Conservation (phyloP, 92 coral and sea anemone species). For the Palythoa grandis region DNA sequence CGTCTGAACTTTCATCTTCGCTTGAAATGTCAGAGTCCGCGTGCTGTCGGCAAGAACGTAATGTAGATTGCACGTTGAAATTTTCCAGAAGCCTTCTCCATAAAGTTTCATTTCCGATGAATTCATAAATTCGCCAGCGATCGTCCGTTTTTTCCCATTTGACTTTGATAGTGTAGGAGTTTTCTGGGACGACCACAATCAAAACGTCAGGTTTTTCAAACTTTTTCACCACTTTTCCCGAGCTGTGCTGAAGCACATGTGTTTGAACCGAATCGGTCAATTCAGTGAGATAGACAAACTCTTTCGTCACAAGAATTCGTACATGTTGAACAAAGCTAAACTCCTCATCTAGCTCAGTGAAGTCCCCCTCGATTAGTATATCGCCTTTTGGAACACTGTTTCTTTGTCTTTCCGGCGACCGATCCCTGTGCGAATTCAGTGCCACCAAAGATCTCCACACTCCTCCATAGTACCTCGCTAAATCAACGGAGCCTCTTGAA, state of each 20-base stretch:
- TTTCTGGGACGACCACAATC: conserved; percentile 70
- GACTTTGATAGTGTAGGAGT: conserved; percentile 86
- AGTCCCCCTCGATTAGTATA: conserved; percentile 89
- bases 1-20: conserved; percentile 46
- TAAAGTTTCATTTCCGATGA: conserved; percentile 72
- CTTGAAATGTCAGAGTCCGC: conserved; percentile 22
- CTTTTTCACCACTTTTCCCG: conserved; percentile 69
- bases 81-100: conserved; percentile 82
- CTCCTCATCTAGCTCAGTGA: conserved; percentile 78
- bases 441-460: conserved; percentile 34
- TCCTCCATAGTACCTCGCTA: conserved; percentile 27
- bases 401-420: conserved; percentile 17
- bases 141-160: conserved; percentile 69
- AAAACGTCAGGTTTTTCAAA: conserved; percentile 74
- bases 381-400: conserved; percentile 47
- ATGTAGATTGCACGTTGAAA: conserved; percentile 45
- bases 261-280: conserved; percentile 64
- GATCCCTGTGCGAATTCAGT: conserved; percentile 20
- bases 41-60: neutral
- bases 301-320: conserved; percentile 80
- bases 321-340: conserved; percentile 78
- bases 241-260: conserved; percentile 82
- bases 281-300: conserved; percentile 84
- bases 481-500: conserved; percentile 1
- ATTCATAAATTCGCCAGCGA: conserved; percentile 75